Evolutionary conservation across 1,140 invertebrate genomes (phyloP).

Genomic region (Zaprionus ghesquierei): DNA sequence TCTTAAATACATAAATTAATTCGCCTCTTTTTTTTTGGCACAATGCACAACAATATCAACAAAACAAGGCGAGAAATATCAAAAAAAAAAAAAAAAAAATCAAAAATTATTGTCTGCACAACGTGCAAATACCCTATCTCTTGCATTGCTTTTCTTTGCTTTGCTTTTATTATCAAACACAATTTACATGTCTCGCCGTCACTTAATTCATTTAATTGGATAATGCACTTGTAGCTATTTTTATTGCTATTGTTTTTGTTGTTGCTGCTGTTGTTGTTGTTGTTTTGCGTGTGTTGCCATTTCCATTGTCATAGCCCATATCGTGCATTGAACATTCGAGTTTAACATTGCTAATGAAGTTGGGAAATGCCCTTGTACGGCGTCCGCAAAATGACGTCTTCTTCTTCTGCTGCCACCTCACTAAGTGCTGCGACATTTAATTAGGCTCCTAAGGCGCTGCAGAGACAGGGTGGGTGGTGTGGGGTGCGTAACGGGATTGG

Average conservation of each 20-base stretch:
- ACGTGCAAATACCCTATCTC: neutral
- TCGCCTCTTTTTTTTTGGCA: too few relatives aligned
- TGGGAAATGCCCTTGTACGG: constrained; percentile 13
- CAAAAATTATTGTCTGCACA: neutral
- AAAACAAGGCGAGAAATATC: constrained; percentile 12
- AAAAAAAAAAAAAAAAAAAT: constrained; percentile 1
- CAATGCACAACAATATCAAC: constrained; percentile 15
- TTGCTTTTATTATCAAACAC: neutral
- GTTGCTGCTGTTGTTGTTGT: neutral
- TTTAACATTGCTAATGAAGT: constrained; percentile 31
- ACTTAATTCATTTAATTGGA: constrained; percentile 38
- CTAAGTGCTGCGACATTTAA: constrained; percentile 49
- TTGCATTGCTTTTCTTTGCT: neutral
- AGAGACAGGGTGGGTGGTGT: neutral
- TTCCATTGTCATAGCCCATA: neutral
- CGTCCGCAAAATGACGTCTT: too few relatives aligned
- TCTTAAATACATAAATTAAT: constrained; percentile 74
- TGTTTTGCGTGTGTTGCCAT: neutral
- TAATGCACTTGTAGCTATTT: constrained; percentile 17
- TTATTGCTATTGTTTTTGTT: neutral
- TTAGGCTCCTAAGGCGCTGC: constrained; percentile 42
- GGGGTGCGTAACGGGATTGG: neutral
- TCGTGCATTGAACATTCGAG: constrained; percentile 9
- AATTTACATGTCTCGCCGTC: neutral
- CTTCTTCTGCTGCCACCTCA: neutral